phyloP scores from a whole-genome alignment of 2,888 invertebrate species.

The Eristalinus sepulchralis region DNA sequence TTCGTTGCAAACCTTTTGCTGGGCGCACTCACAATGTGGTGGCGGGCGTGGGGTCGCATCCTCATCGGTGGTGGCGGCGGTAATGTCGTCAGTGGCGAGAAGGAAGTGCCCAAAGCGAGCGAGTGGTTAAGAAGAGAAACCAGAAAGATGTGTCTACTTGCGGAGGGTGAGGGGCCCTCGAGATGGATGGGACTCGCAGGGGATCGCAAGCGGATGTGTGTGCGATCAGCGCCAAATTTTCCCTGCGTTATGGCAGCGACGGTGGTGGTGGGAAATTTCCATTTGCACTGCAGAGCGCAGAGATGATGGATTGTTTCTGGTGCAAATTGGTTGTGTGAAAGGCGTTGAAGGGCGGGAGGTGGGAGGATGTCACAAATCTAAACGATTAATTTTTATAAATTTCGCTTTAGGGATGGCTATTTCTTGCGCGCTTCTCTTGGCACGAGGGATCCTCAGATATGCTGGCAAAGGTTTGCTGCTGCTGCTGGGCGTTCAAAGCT shows the following conservation, averaged over 20 bases:
- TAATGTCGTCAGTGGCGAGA: neutral
- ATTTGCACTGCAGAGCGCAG: constrained; percentile 9
- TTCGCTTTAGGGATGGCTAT: neutral
- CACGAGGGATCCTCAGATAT: too few relatives aligned
- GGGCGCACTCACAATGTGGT: constrained; percentile 12
- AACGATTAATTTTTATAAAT: neutral
- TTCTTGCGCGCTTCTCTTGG: too few relatives aligned
- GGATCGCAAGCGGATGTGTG: neutral
- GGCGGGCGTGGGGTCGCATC: constrained; percentile 24
- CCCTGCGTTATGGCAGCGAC: too few relatives aligned
- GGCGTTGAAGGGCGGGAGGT: neutral
- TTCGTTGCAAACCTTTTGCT: constrained; percentile 41
- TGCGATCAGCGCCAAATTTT: constrained; percentile 21
- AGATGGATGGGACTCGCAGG: neutral
- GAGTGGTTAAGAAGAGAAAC: constrained; percentile 13
- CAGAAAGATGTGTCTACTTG: neutral
- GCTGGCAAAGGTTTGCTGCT: neutral
- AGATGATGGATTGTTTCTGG: constrained; percentile 21
- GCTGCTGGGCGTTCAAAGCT: neutral
- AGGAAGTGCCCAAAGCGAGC: constrained; percentile 42
- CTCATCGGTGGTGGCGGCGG: neutral
- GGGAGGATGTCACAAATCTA: neutral
- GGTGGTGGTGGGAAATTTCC: constrained; percentile 57
- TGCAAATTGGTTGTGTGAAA: constrained; percentile 28
- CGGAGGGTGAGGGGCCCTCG: too few relatives aligned